Evolutionary conservation across 2,888 invertebrate genomes (phyloP).

Genomic region (Drosophila formosana): DNA sequence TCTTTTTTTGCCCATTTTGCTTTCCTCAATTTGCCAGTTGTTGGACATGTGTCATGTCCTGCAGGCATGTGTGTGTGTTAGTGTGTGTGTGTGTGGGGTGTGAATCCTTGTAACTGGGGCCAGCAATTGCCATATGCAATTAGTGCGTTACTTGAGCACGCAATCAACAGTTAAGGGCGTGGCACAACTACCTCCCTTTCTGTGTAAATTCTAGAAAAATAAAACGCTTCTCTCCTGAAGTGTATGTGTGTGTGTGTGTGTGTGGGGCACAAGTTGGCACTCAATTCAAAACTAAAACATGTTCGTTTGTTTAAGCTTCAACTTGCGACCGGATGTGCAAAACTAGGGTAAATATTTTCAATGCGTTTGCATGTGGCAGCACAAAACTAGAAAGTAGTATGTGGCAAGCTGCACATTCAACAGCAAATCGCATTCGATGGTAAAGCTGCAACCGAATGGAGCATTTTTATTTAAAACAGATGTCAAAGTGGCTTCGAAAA

Average conservation of each 20-base stretch:
- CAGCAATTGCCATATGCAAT: constrained; percentile 69
- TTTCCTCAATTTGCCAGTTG: constrained; percentile 58
- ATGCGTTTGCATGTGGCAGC: constrained; percentile 12
- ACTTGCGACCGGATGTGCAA: constrained; percentile 18
- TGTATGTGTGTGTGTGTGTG: background rate
- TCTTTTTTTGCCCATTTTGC: constrained; percentile 51
- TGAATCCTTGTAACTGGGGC: constrained; percentile 36
- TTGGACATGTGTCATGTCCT: constrained; percentile 51
- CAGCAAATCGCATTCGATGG: constrained; percentile 9
- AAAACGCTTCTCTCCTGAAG: constrained; percentile 1
- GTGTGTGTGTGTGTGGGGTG: constrained; percentile 21
- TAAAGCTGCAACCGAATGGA: background rate
- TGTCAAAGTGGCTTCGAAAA: background rate
- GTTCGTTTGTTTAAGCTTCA: constrained; percentile 10
- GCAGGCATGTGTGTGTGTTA: constrained; percentile 8
- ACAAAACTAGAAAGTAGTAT: background rate
- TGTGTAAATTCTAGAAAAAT: constrained; percentile 12
- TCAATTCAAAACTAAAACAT: constrained; percentile 10
- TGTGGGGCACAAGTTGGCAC: constrained; percentile 5
- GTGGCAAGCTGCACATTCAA: constrained; percentile 11
- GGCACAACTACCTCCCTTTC: constrained; percentile 6
- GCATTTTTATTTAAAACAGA: background rate
- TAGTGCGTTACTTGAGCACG: constrained; percentile 62
- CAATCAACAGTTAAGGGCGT: constrained; percentile 55
- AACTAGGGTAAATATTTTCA: constrained; percentile 15